Base-by-base conservation (phyloP, 2,113 vertebrate species). In the Phrynosoma blainvillii region DNA sequence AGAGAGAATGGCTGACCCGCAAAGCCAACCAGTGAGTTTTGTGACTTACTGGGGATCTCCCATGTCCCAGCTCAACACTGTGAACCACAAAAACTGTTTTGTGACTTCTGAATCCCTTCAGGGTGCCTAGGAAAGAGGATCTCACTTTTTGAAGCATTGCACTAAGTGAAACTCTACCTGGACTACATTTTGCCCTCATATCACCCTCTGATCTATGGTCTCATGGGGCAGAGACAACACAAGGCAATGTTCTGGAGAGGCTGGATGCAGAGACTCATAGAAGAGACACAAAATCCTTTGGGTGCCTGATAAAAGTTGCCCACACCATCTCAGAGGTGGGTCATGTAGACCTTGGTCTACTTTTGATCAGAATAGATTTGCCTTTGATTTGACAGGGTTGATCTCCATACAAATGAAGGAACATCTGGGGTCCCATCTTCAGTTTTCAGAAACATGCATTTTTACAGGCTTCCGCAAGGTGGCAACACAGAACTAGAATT, bases 401-500 rank as follows among this genome's bases (percentile, higher is more conserved):
- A 23, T 56, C 25, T 79, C 52, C 27, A 14, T 71, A 70, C 42
- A 56, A 2, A n/a, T 11, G 5, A 36, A n/a, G 80, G 30, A 52
- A 77, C n/a, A 54, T 20, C n/a, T 36, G 52, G 52, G 68, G 18
- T 74, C 32, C 16, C 9, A 36, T 2, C 32, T 83, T 27, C 8
- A 52, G 23, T 56, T 54, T 83, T 42, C 52, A 73, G 20, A 54
- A n/a, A 84, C 18, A 4, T 86, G 88, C 62, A 77, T 5, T 86
- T 86, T 77, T 16, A 54, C 78, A 76, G n/a, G 11, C 11, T 3
- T 7, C 84, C 88, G 42, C 79, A 70, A 56, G 79, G 73, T 86
- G 88, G 84, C 84, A 89, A 52, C 21, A 89, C 59, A 86, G 32
- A 66, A 82, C 79, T 79, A 82, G 40, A 25, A 18, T 42, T 89